Base-by-base conservation (phyloP, 2,113 vertebrate genomes). In the Melanostigma gelatinosum region DNA sequence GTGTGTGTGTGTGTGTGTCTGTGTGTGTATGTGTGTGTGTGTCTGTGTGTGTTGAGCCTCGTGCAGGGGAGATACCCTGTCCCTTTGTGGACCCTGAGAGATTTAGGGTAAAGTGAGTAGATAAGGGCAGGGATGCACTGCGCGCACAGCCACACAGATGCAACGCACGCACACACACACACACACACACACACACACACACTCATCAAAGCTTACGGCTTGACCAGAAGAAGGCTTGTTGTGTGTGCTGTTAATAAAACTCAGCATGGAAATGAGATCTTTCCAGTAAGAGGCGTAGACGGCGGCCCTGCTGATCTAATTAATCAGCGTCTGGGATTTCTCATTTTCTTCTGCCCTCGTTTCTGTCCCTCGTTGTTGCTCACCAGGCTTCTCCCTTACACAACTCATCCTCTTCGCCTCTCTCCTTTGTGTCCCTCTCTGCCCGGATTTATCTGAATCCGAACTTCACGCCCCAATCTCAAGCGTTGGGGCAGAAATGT, bases 31-130 rank as follows among this genome's bases (percentile, higher is more conserved):
- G 46, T 66, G 34, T 29, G 36, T 66, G 50, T 44, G 62, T 44
- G 62, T n/a, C 52, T 78, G 70, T 83, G 86, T 87, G 88, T 73
- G 82, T 32, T 36, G 88, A 75, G 58, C 78, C 84, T 85, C 71
- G 50, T 74, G 52, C 38, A 60, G 75, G 75, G 81, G 69, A 88
- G 84, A 91, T 91, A 91, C 82, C 79, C 85, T 29, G 87, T 90
- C 88, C 88, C 90, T 93, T 88, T 91, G 92, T 90, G 89, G 85
- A 77, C 81, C 24, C 64, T 50, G 64, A 75, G 84, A 90, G 87
- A 91, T 91, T 91, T 92, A 80, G 85, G 61, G 90, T 88, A 91
- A 91, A 92, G 89, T 88, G 90, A 89, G 90, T 85, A 77, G 90
- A 94, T 93, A 87, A 79, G 73, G 70, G 82, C 82, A 77, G 81